A percentile compares a stretch with the other conserved stretches of the same genome.
Conservation (phyloP, 2,888 invertebrate species). For the Scaptomyza tumidula region DNA sequence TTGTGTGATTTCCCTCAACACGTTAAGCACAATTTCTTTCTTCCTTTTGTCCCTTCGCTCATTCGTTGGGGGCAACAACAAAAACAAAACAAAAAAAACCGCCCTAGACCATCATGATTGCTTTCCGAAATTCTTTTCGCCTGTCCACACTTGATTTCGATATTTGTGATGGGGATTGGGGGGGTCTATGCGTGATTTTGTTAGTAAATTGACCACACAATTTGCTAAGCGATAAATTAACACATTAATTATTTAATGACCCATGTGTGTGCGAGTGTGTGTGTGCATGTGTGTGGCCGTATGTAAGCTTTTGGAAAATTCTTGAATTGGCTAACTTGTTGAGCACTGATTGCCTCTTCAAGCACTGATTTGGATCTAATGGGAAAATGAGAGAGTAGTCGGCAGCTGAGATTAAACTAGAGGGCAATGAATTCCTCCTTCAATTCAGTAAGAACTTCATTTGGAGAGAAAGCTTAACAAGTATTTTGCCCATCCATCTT, state of each 20-base stretch:
- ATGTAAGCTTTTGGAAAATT: neutral
- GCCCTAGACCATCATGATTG: slow-evolving; percentile 50
- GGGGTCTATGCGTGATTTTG: slow-evolving; percentile 65
- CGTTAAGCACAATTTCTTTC: slow-evolving; percentile 24
- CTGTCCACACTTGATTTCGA: slow-evolving; percentile 63
- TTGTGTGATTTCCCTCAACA: slow-evolving; percentile 72
- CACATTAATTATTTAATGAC: slow-evolving; percentile 75
- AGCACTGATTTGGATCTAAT: slow-evolving; percentile 30
- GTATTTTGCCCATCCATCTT: no score
- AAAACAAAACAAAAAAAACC: neutral
- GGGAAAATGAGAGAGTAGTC: neutral
- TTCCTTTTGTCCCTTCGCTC: neutral
- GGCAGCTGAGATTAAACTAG: slow-evolving; percentile 26
- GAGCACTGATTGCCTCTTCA: slow-evolving; percentile 12
- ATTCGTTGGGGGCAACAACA: neutral
- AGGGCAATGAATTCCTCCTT: neutral
- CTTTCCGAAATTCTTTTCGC: slow-evolving; percentile 53
- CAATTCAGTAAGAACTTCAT: neutral
- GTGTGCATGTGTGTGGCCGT: slow-evolving; percentile 1
- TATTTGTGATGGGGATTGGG: slow-evolving; percentile 14
- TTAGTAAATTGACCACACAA: slow-evolving; percentile 78
- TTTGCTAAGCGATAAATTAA: slow-evolving; percentile 80
- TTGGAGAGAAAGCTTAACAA: no score
- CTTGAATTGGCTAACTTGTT: slow-evolving; percentile 39
- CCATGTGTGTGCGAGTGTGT: slow-evolving; percentile 8